Evolutionary conservation across 2,797 vertebrate species (phyloP).

Genomic region (Paramormyrops hopkinsi): DNA sequence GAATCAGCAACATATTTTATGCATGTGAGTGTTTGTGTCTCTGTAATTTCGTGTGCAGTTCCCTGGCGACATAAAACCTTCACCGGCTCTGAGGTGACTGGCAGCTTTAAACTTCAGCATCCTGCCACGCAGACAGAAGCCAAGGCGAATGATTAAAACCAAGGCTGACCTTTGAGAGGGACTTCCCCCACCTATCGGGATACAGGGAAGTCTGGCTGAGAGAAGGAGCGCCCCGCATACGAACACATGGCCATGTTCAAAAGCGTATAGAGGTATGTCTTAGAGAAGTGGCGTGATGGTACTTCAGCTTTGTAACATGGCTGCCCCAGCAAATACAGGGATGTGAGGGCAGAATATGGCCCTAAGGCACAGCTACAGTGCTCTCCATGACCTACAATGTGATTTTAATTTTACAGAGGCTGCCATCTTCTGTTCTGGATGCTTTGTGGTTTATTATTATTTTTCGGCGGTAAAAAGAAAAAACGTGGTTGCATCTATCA

Average conservation of each 20-base stretch:
- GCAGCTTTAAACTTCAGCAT: conserved; percentile 48
- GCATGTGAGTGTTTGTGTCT: conserved; percentile 37
- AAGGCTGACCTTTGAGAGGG: background rate
- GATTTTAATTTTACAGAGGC: background rate
- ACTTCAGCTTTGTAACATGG: background rate
- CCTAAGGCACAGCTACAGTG: background rate
- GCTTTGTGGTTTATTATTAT: background rate
- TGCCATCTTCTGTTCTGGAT: background rate
- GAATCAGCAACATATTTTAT: conserved; percentile 39
- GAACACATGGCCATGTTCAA: background rate
- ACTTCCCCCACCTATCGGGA: background rate
- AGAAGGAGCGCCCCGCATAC: background rate
- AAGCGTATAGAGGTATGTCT: background rate
- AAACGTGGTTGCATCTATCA: background rate
- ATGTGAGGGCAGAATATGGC: background rate
- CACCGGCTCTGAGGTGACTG: conserved; percentile 42
- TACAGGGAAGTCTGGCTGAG: background rate
- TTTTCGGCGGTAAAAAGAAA: background rate
- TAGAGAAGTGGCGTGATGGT: background rate
- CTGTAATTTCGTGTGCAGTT: conserved; percentile 47
- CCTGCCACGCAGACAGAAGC: background rate
- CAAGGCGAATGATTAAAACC: background rate
- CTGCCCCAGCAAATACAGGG: background rate
- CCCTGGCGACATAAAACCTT: conserved; percentile 47
- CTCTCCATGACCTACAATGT: background rate